Conservation (phyloP, 2,113 vertebrate genomes). For the Sphaerodactylus townsendi region DNA sequence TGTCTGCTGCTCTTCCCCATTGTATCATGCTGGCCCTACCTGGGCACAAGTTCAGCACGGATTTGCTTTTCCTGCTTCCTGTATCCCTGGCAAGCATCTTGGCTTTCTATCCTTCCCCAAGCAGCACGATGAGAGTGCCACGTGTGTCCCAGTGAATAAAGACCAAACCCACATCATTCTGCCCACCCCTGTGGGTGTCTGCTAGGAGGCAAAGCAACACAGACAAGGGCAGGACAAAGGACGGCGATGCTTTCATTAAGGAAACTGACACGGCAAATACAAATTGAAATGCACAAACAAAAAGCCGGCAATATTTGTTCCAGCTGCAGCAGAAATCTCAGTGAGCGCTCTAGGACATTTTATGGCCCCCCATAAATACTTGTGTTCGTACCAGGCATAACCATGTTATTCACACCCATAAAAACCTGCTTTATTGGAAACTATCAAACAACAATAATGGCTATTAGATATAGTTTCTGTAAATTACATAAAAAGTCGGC, state of each 20-base stretch:
- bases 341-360: constrained; percentile 20
- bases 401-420: constrained; percentile 46
- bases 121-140: background rate
- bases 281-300: background rate
- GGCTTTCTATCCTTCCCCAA: no score
- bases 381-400: constrained; percentile 12
- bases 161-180: background rate
- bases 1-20: no score
- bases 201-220: background rate
- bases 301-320: background rate
- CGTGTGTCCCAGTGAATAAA: background rate
- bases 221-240: background rate
- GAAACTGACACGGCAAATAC: background rate
- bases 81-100: no score
- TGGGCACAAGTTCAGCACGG: no score
- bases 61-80: no score
- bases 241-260: background rate
- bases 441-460: constrained; percentile 49
- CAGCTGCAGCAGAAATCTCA: constrained; percentile 14
- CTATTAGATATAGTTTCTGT: constrained; percentile 50
- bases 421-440: constrained; percentile 40
- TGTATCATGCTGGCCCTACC: no score
- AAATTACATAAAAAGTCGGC: constrained; percentile 53
- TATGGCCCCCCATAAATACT: constrained; percentile 31
- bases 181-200: no score